Evolutionary conservation across 2,888 invertebrate genomes (phyloP).

Genomic region (Nomada ferruginata): DNA sequence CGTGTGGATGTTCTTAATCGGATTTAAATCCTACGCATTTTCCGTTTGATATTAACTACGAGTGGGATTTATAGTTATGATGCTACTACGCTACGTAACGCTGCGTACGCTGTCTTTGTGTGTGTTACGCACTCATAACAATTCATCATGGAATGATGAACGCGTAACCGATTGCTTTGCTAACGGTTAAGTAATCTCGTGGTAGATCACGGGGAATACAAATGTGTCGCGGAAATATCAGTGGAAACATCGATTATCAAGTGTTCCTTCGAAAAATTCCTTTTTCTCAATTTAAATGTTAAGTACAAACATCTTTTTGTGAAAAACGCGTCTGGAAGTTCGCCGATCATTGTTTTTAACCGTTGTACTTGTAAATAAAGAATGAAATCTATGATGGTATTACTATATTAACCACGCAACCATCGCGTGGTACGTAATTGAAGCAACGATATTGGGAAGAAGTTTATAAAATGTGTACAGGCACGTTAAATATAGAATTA

Average conservation of each 20-base stretch:
- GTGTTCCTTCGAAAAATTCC: constrained; percentile 12
- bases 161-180: constrained; percentile 49
- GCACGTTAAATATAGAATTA: not conserved
- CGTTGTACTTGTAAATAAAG: too few relatives aligned
- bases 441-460: not conserved
- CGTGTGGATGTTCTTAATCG: not conserved
- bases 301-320: not conserved
- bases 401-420: not conserved
- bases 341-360: not conserved
- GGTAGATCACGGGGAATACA: constrained; percentile 48
- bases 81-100: not conserved
- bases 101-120: not conserved
- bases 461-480: not conserved
- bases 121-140: not conserved
- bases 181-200: constrained; percentile 60
- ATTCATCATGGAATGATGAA: constrained; percentile 27
- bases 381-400: not conserved
- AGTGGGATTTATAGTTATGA: constrained; percentile 16
- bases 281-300: not conserved
- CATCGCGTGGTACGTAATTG: not conserved
- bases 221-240: constrained; percentile 51
- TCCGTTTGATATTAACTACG: not conserved
- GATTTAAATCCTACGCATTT: not conserved
- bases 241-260: not conserved
- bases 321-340: not conserved